Evolutionary conservation across 2,888 invertebrate genomes (phyloP).

Genomic region (Orthonevra nobilis): DNA sequence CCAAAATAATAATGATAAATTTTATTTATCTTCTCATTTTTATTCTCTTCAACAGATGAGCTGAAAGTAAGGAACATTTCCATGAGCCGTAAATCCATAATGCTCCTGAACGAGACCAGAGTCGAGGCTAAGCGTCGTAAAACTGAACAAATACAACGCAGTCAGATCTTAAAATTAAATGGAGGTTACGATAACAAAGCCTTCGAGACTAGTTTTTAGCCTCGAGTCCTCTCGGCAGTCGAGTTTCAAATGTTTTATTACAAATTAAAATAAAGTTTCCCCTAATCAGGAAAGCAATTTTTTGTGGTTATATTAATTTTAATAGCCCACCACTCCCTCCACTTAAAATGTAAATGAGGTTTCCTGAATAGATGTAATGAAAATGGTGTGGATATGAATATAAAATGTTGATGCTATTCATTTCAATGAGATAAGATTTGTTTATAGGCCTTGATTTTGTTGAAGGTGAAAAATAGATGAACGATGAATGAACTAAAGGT

Average conservation of each 20-base stretch:
- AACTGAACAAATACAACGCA: conserved; percentile 71
- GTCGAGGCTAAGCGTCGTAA: conserved; percentile 74
- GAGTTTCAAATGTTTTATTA: conserved; percentile 8
- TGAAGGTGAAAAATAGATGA: too few relatives aligned
- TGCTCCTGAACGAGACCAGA: conserved; percentile 76
- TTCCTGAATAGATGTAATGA: too few relatives aligned
- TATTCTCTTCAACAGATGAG: conserved; percentile 69
- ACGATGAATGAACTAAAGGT: too few relatives aligned
- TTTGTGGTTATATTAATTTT: background rate
- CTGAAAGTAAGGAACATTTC: conserved; percentile 76
- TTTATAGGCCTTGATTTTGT: too few relatives aligned
- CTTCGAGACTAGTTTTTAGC: conserved; percentile 71
- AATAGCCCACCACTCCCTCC: too few relatives aligned
- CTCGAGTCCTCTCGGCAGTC: too few relatives aligned
- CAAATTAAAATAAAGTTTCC: background rate
- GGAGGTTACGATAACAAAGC: conserved; percentile 74
- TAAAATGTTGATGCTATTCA: too few relatives aligned
- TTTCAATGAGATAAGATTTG: too few relatives aligned
- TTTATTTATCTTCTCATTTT: too few relatives aligned
- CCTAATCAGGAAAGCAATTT: background rate
- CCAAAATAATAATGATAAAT: too few relatives aligned
- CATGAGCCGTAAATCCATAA: conserved; percentile 77
- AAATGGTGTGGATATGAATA: too few relatives aligned
- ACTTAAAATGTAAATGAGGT: conserved; percentile 33
- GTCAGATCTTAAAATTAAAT: conserved; percentile 72